Conservation (phyloP, 2,797 vertebrate genomes). For the Lithobates sylvaticus region DNA sequence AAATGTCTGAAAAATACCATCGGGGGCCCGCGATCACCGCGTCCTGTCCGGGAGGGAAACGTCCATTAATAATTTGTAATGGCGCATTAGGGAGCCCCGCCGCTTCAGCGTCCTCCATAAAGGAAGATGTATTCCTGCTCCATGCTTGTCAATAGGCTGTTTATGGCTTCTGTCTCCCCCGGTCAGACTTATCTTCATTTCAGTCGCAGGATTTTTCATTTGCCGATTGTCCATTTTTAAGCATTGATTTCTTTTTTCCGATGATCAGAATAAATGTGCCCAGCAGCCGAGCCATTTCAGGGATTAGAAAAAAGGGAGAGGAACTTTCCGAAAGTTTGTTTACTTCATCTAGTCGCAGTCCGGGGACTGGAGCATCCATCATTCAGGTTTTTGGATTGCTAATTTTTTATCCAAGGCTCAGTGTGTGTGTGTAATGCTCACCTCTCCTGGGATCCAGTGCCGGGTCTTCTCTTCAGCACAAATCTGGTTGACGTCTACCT, state of each 20-base stretch:
- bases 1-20: slow-evolving; percentile 20
- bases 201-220: slow-evolving; percentile 51
- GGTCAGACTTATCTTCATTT: slow-evolving; percentile 56
- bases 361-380: neutral
- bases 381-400: neutral
- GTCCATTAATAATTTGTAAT: slow-evolving; percentile 50
- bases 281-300: neutral
- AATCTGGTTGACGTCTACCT: too few species aligned
- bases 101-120: slow-evolving; percentile 40
- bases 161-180: slow-evolving; percentile 16
- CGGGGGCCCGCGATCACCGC: slow-evolving; percentile 10
- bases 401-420: too few species aligned
- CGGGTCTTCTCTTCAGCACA: too few species aligned
- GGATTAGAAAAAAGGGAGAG: neutral
- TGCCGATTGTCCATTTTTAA: slow-evolving; percentile 32
- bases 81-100: slow-evolving; percentile 49
- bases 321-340: slow-evolving; percentile 14
- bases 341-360: neutral
- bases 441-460: too few species aligned
- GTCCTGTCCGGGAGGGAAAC: slow-evolving; percentile 11
- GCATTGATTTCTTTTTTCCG: slow-evolving; percentile 48
- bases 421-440: too few species aligned
- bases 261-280: slow-evolving; percentile 52
- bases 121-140: slow-evolving; percentile 54
- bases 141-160: slow-evolving; percentile 23